Percentiles rank a stretch among this genome's conserved stretches.
Evolutionary conservation across 2,113 vertebrate species (phyloP).

Genomic region (Forbesichthys papilliferus): DNA sequence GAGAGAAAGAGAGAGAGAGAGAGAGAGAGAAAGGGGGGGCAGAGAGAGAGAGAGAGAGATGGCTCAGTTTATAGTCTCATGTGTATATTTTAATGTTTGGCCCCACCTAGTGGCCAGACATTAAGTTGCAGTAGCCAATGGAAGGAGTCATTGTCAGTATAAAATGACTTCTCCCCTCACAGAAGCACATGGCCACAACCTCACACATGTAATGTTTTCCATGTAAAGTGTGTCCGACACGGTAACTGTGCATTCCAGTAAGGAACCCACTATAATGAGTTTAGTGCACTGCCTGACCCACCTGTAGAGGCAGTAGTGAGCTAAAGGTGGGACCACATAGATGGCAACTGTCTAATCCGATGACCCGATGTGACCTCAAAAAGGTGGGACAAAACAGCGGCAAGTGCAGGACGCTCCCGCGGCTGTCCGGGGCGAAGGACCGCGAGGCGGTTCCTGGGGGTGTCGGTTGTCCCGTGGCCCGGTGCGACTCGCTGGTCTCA

Average conservation of each 20-base stretch:
- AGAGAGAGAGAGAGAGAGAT: background rate
- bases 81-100: slow-evolving; percentile 7
- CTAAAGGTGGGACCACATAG: background rate
- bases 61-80: background rate
- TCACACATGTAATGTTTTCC: background rate
- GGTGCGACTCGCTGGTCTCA: slow-evolving; percentile 27
- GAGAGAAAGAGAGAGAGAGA: too few relatives aligned
- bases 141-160: background rate
- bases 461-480: slow-evolving; percentile 28
- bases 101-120: slow-evolving; percentile 27
- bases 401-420: slow-evolving; percentile 54
- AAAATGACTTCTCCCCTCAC: background rate
- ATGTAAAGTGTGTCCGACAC: background rate
- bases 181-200: background rate
- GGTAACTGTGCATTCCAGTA: too few relatives aligned
- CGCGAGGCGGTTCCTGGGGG: slow-evolving; percentile 37
- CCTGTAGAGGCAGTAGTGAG: background rate
- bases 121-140: too few relatives aligned
- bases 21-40: background rate
- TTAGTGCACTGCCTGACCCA: background rate
- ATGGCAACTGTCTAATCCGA: slow-evolving; percentile 26
- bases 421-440: slow-evolving; percentile 7
- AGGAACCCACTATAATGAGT: background rate
- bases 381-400: slow-evolving; percentile 59
- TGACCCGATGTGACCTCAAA: slow-evolving; percentile 55